These are phyloP conservation scores for Corapipo altera DNA, from an alignment of 2,113 vertebrate species.

Conservation along the genomic window DNA sequence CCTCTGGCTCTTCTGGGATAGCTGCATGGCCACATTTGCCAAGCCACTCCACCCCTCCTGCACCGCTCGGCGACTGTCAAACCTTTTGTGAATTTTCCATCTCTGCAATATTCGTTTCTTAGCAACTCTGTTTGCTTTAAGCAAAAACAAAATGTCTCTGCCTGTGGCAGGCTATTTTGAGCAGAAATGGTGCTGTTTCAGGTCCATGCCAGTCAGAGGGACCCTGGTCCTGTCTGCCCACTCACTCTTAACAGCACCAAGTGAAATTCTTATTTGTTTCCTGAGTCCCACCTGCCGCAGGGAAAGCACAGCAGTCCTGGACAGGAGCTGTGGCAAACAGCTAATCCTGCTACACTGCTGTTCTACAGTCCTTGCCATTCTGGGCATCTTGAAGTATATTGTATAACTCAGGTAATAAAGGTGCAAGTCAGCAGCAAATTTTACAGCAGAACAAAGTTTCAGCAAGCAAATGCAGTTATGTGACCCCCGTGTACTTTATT, in stretches of 20 bases:
- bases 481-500: background rate
- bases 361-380: background rate
- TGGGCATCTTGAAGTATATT: background rate
- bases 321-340: background rate
- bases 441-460: background rate
- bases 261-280: background rate
- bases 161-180: slow-evolving; percentile 53
- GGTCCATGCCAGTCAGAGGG: slow-evolving; percentile 7
- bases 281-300: background rate
- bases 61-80: slow-evolving; percentile 7
- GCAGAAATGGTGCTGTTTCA: slow-evolving; percentile 34
- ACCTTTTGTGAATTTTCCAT: slow-evolving; percentile 59
- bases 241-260: background rate
- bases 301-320: background rate
- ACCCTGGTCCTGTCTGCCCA: background rate
- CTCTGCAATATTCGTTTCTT: slow-evolving; percentile 61
- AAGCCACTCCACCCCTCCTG: background rate
- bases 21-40: background rate
- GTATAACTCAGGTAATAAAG: background rate
- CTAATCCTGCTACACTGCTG: background rate
- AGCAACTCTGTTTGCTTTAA: slow-evolving; percentile 71
- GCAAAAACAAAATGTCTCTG: slow-evolving; percentile 67
- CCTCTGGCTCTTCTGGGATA: background rate
- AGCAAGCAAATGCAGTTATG: background rate
- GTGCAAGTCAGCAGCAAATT: background rate